phyloP scores from a whole-genome alignment of 1,140 invertebrate genomes.

The Pantala flavescens region DNA sequence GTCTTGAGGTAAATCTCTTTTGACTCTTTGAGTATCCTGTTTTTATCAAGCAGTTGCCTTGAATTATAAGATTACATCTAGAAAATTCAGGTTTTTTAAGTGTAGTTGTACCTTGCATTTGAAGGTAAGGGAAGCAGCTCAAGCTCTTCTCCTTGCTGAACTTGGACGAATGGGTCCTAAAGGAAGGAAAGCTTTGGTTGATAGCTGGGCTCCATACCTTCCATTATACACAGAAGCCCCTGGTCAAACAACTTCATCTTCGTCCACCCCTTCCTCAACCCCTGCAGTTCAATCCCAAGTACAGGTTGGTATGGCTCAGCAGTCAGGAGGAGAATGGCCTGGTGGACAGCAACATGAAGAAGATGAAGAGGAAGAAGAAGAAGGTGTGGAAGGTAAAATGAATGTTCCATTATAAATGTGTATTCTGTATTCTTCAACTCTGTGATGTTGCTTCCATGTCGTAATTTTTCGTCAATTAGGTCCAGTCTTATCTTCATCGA shows the following conservation, averaged over 20 bases:
- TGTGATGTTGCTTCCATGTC: not conserved
- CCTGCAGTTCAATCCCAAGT: conserved; percentile 17
- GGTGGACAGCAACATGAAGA: conserved; percentile 41
- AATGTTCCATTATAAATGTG: not conserved
- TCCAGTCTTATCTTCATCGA: not conserved
- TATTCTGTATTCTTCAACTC: not conserved
- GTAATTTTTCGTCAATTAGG: not conserved
- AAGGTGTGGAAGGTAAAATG: conserved; percentile 40
- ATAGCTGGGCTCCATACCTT: conserved; percentile 89
- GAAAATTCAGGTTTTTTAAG: too few relatives aligned
- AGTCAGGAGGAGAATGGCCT: conserved; percentile 1
- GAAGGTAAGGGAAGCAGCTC: conserved; percentile 83
- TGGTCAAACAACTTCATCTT: conserved; percentile 27
- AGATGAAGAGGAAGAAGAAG: conserved; percentile 77
- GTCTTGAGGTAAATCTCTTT: conserved; percentile 64
- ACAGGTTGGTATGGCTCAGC: conserved; percentile 13
- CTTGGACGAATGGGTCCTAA: conserved; percentile 82
- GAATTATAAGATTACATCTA: too few relatives aligned
- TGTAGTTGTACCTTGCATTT: not conserved
- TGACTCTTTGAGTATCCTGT: conserved; percentile 11
- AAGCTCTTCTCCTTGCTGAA: conserved; percentile 89
- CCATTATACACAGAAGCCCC: conserved; percentile 58
- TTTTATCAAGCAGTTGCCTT: too few relatives aligned
- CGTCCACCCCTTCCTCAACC: not conserved
- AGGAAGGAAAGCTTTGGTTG: conserved; percentile 83